phyloP scores from a whole-genome alignment of 1,140 invertebrate species.

The Metaphire vulgaris region DNA sequence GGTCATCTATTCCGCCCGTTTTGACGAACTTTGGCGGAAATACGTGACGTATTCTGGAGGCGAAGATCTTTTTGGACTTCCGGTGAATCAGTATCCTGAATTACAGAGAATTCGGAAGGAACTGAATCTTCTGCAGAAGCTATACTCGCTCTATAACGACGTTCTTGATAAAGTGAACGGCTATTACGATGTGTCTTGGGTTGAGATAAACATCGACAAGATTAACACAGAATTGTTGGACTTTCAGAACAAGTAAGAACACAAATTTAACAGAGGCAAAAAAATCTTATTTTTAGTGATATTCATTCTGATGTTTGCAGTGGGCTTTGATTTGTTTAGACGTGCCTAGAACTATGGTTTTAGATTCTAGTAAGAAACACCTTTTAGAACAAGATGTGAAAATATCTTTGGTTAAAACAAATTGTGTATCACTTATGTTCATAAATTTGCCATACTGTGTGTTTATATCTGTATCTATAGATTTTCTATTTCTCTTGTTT shows the following conservation, averaged over 20 bases:
- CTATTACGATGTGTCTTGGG: slow-evolving; percentile 94
- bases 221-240: slow-evolving; percentile 95
- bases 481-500: too few relatives aligned
- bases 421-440: too few relatives aligned
- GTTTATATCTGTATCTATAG: too few relatives aligned
- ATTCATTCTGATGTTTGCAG: neutral
- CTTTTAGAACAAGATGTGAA: too few relatives aligned
- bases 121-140: slow-evolving; percentile 84
- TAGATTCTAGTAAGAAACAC: too few relatives aligned
- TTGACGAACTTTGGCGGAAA: slow-evolving; percentile 92
- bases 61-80: slow-evolving; percentile 84
- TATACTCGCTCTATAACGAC: slow-evolving; percentile 93
- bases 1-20: slow-evolving; percentile 81
- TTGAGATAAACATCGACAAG: slow-evolving; percentile 91
- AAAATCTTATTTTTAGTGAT: neutral
- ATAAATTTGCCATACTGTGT: too few relatives aligned
- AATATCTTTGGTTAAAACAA: too few relatives aligned
- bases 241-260: slow-evolving; percentile 76
- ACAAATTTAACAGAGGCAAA: too few relatives aligned
- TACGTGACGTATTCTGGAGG: slow-evolving; percentile 87
- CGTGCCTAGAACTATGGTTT: neutral
- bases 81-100: slow-evolving; percentile 82
- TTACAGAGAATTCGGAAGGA: slow-evolving; percentile 85
- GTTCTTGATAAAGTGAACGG: slow-evolving; percentile 91
- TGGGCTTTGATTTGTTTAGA: neutral